These are phyloP conservation scores for Drosophila saltans DNA, from an alignment of 1,140 invertebrate genomes.

Conservation along the genomic window DNA sequence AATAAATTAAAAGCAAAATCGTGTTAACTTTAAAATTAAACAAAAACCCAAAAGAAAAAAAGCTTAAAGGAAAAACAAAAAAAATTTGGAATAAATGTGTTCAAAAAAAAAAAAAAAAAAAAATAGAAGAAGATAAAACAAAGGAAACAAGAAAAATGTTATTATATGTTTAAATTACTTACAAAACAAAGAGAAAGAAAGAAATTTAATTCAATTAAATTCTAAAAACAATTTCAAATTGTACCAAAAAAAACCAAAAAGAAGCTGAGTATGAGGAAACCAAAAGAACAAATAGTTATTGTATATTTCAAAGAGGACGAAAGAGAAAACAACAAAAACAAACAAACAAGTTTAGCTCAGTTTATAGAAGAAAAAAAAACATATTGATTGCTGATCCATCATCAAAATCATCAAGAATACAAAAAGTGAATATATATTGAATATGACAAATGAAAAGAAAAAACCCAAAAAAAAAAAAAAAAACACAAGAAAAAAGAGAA, in stretches of 20 bases:
- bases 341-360: slow-evolving; percentile 37
- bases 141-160: slow-evolving; percentile 57
- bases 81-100: slow-evolving; percentile 83
- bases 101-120: slow-evolving; percentile 56
- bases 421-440: slow-evolving; percentile 6
- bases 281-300: slow-evolving; percentile 31
- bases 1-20: slow-evolving; percentile 27
- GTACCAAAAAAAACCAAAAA: slow-evolving; percentile 59
- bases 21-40: slow-evolving; percentile 21
- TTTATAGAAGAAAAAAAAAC: slow-evolving; percentile 11
- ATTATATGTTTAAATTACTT: slow-evolving; percentile 80
- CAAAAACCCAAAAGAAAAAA: slow-evolving; percentile 31
- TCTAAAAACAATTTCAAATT: slow-evolving; percentile 68
- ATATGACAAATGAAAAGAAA: slow-evolving; percentile 17
- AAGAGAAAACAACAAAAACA: slow-evolving; percentile 29
- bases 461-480: slow-evolving; percentile 23
- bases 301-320: slow-evolving; percentile 31
- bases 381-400: slow-evolving; percentile 11
- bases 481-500: slow-evolving; percentile 35
- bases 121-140: background rate
- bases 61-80: slow-evolving; percentile 35
- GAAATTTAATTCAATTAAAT: slow-evolving; percentile 69
- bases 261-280: slow-evolving; percentile 23
- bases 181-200: slow-evolving; percentile 61
- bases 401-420: background rate